Evolutionary conservation across 1,140 invertebrate genomes (phyloP).

Genomic region (Trinorchestia longiramus): DNA sequence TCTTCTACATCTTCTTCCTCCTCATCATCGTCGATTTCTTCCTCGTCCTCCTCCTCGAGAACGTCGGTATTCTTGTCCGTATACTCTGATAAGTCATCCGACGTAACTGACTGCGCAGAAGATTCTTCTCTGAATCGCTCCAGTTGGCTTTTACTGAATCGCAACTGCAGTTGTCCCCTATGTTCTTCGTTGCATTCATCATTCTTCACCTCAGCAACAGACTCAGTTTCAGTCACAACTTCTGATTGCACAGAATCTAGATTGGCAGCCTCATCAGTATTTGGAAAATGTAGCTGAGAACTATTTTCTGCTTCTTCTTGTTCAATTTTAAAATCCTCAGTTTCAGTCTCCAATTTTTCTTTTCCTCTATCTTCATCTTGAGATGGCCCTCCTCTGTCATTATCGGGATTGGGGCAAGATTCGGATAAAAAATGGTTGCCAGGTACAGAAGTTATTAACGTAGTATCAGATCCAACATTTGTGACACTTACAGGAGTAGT

Average conservation of each 20-base stretch:
- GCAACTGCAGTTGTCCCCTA: conserved; percentile 17
- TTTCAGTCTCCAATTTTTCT: background rate
- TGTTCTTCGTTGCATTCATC: background rate
- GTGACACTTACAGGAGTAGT: background rate
- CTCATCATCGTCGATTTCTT: background rate
- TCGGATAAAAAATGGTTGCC: conserved; percentile 67
- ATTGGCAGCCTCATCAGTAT: background rate
- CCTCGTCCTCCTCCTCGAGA: conserved; percentile 18
- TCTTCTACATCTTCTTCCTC: conserved; percentile 44
- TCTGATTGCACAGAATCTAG: background rate
- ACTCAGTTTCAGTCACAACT: background rate
- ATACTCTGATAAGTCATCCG: conserved; percentile 28
- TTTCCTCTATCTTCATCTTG: conserved; percentile 43
- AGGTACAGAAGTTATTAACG: conserved; percentile 41
- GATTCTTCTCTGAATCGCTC: conserved; percentile 37
- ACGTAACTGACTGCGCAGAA: conserved; percentile 14
- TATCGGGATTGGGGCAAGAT: conserved; percentile 65
- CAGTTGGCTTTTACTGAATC: conserved; percentile 42
- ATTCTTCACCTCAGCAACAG: background rate
- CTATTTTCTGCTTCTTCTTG: conserved; percentile 19
- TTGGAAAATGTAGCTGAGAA: background rate
- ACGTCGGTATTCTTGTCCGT: conserved; percentile 28
- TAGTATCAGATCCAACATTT: background rate
- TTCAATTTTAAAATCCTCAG: conserved; percentile 61
- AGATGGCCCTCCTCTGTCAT: conserved; percentile 55